These are phyloP conservation scores for Dendropsophus ebraccatus DNA, from an alignment of 2,113 vertebrate species.

Conservation along the genomic window DNA sequence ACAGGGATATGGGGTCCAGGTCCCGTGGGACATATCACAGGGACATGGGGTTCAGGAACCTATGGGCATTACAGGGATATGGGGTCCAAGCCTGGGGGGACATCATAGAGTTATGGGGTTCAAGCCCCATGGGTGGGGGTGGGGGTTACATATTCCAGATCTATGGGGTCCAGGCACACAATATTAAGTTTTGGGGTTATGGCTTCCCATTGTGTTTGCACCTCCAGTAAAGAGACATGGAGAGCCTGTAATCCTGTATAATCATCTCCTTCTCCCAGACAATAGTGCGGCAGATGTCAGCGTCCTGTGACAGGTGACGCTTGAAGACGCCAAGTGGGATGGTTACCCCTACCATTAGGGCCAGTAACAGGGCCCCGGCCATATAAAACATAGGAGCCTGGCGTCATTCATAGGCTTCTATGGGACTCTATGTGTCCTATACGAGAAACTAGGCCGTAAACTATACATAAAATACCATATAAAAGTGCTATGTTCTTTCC, in stretches of 20 bases:
- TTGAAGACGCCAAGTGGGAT: background rate
- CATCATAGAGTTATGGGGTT: no score
- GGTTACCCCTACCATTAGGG: background rate
- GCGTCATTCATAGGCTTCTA: background rate
- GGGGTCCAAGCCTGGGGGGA: no score
- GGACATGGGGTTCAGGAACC: no score
- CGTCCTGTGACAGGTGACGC: conserved; percentile 46
- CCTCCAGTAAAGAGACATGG: background rate
- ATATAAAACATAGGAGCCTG: no score
- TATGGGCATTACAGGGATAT: no score
- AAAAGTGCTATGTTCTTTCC: background rate
- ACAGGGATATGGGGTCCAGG: no score
- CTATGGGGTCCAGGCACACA: no score
- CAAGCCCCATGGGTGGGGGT: no score
- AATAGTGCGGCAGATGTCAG: conserved; percentile 12
- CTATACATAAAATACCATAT: background rate
- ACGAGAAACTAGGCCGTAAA: background rate
- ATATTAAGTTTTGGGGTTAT: no score
- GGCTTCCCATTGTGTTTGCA: background rate
- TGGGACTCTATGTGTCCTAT: background rate
- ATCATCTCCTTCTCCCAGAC: background rate
- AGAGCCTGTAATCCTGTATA: background rate
- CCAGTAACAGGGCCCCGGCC: background rate
- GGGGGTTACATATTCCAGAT: no score
- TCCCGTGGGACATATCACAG: no score